These are phyloP conservation scores for Scaeva pyrastri DNA, from an alignment of 2,888 invertebrate species.

Conservation along the genomic window DNA sequence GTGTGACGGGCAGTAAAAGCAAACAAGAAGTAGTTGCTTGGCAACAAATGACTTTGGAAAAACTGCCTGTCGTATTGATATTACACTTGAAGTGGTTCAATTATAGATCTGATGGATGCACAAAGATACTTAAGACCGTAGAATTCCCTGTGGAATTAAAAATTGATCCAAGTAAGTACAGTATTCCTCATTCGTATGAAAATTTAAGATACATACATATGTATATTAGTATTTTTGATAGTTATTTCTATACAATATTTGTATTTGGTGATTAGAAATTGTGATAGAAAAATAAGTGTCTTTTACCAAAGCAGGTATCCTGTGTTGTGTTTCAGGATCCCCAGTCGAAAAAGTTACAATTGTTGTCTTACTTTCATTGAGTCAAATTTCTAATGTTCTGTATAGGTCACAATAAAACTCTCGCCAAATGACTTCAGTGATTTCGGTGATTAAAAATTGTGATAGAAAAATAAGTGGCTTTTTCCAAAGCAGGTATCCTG, in stretches of 20 bases:
- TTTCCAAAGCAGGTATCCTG: neutral
- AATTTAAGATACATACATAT: neutral
- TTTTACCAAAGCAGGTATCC: slow-evolving; percentile 16
- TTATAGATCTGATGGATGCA: slow-evolving; percentile 93
- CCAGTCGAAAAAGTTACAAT: slow-evolving; percentile 15
- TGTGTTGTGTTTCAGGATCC: neutral
- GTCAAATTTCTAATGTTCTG: neutral
- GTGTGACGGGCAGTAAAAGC: slow-evolving; percentile 92
- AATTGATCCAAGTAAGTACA: slow-evolving; percentile 92
- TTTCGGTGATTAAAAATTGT: slow-evolving; percentile 21
- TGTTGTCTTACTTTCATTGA: neutral
- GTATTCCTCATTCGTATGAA: neutral
- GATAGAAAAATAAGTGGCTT: slow-evolving; percentile 12
- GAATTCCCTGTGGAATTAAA: slow-evolving; percentile 95
- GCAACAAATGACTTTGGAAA: slow-evolving; percentile 95
- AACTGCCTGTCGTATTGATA: slow-evolving; percentile 94
- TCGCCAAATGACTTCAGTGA: neutral
- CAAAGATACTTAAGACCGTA: slow-evolving; percentile 95
- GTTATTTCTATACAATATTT: no score
- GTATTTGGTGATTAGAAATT: neutral
- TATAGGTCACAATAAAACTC: neutral
- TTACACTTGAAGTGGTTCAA: slow-evolving; percentile 98
- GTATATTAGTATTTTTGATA: no score
- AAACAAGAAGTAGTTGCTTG: slow-evolving; percentile 94
- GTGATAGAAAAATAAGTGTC: slow-evolving; percentile 19